Conservation (phyloP, 2,888 invertebrate species). For the Lottia scabra region DNA sequence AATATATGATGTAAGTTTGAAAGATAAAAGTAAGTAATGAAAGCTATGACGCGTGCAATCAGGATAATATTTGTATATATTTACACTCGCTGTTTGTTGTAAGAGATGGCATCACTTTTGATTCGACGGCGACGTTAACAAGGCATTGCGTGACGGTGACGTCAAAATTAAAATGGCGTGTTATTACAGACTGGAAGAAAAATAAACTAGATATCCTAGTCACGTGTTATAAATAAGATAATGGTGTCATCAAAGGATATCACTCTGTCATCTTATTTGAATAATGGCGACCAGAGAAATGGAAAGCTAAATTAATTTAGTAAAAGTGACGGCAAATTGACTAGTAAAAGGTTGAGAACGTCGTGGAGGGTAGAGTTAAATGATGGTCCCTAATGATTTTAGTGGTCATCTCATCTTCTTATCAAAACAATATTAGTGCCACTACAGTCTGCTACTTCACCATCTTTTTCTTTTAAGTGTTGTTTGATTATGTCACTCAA, state of each 20-base stretch:
- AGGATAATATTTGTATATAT: not conserved
- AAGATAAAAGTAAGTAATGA: not conserved
- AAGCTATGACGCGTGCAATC: not conserved
- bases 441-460: not conserved
- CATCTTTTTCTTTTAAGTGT: not conserved
- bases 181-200: slow-evolving; percentile 8
- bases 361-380: not conserved
- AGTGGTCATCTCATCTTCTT: slow-evolving; percentile 1
- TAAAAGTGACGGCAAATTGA: not conserved
- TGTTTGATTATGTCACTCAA: not conserved
- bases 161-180: slow-evolving; percentile 8
- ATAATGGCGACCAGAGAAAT: slow-evolving; percentile 12
- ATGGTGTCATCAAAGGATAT: slow-evolving; percentile 15
- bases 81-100: not conserved
- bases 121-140: not conserved
- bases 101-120: too few species aligned
- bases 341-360: not conserved
- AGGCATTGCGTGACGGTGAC: slow-evolving; percentile 5
- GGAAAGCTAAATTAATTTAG: slow-evolving; percentile 3
- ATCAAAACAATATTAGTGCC: not conserved
- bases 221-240: slow-evolving; percentile 18
- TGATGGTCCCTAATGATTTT: slow-evolving; percentile 3
- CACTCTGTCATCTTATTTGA: slow-evolving; percentile 15
- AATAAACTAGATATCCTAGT: slow-evolving; percentile 13
- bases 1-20: not conserved